Conservation (phyloP, 2,797 vertebrate species). For the Anabas testudineus region DNA sequence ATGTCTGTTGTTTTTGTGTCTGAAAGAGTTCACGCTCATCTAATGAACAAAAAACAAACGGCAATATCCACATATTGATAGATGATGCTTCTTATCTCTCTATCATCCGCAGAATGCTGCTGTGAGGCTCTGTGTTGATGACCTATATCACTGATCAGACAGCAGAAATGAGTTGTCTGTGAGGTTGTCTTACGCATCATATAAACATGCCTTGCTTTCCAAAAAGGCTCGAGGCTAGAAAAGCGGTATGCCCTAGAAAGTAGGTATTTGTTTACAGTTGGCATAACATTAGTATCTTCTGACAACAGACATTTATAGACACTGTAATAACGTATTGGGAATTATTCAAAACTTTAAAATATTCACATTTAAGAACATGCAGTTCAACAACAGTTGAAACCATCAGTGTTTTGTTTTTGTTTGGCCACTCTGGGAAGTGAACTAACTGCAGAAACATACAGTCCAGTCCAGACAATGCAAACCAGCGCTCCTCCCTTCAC, state of each 20-base stretch:
- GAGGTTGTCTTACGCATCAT: too few relatives aligned
- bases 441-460: neutral
- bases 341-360: too few relatives aligned
- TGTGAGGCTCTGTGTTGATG: neutral
- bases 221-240: slow-evolving; percentile 23
- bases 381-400: too few relatives aligned
- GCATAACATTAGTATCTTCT: slow-evolving; percentile 16
- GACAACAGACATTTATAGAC: neutral
- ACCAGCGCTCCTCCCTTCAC: slow-evolving; percentile 22
- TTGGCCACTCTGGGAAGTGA: slow-evolving; percentile 1
- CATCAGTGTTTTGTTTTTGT: neutral
- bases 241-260: neutral
- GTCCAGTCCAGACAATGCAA: neutral
- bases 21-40: neutral
- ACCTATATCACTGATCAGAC: too few relatives aligned
- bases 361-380: too few relatives aligned
- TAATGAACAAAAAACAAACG: too few relatives aligned
- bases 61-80: neutral
- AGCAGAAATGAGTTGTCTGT: too few relatives aligned
- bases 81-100: slow-evolving; percentile 10
- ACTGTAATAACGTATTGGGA: too few relatives aligned
- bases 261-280: slow-evolving; percentile 35
- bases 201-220: slow-evolving; percentile 17
- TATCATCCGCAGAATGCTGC: slow-evolving; percentile 1
- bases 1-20: slow-evolving; percentile 25